Evolutionary conservation across 2,888 invertebrate genomes (phyloP), one percentile per base, ranked within the genome.

Genomic region (Brachyopa scutellaris): DNA sequence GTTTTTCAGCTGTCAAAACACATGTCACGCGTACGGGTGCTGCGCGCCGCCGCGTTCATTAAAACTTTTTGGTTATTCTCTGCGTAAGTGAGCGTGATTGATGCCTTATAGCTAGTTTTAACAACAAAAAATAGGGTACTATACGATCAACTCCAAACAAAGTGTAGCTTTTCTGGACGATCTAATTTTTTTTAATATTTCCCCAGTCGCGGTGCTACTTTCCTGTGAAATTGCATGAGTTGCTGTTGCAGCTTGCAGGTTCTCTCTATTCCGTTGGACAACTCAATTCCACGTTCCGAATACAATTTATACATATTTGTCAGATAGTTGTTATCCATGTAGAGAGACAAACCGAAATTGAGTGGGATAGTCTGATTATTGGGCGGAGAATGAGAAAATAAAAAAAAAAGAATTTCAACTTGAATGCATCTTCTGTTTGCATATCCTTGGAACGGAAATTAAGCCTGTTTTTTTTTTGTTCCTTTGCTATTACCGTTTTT

Each of bases 351-450:
- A 33, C 13, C 33, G 36, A 47, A 31, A 61, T n/a, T 59, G 38
- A 26, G 15, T 61, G 61, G 31, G 13, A n/a, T 33, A 36, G 64
- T 40, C 64, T 64, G 64, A 51, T 64, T 64, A 64, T 64, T 49
- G 23, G 33, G n/a, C 9, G 26, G 11, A 6, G 17, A 26, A 26
- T 3, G 42, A 7, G 9, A 5, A 5, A 23, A 17, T 21, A 29
- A 17, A 19, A 47, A 15, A 23, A 15, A 21, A 33, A 40, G 42
- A n/a, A 29, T 2, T 13, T n/a, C 13, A 51, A 38, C 49, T 64
- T 64, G 64, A 51, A 64, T 64, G 64, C 49, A 51, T 64, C 64
- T 64, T 38, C 38, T 49, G 49, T 64, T 64, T 64, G 64, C 38
- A 64, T 49, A 64, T 64, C 64, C 64, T 64, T 64, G 62, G 62